Base-by-base conservation (phyloP, 2,797 vertebrate genomes). In the Pseudotriccus pelzelni region DNA sequence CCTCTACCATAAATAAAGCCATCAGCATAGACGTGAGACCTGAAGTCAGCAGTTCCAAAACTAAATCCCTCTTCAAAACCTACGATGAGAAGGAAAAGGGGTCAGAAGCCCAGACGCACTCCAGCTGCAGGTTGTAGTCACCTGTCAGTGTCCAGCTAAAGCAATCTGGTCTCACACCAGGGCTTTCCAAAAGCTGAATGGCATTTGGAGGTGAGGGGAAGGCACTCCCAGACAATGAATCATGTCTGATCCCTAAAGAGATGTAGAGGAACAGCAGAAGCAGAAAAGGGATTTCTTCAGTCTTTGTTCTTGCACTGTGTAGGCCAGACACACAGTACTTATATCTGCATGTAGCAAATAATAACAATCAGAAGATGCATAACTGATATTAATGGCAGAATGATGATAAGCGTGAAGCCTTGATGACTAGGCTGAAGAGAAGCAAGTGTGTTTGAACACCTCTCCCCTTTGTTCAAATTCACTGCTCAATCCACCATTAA, bases 41-140 rank as follows among this genome's bases (percentile, higher is more conserved):
- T 83, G 52, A 88, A 93, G 55, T 70, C 93, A 94, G 89, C 66
- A 83, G 63, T 72, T 95, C 17, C 52, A 77, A 84, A 87, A 70
- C 68, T 22, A 78, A 82, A 76, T 41, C 2, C 41, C 27, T 83
- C 55, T 89, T 83, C 55, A 67, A 92, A 93, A 63, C 5, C 21
- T 56, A 5, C 17, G 15, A 88, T 9, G 11, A 77, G 50, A 83
- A 89, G 36, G 36, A 63, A 66, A 36, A 79, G 49, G 44, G 32
- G 39, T 84, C 68, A 85, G 69, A 52, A 92, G 59, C 43, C n/a
- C 44, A 88, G 74, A 73, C 28, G 64, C 46, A 56, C 22, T 20
- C n/a, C 23, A 73, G 30, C 23, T 86, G 89, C 66, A 88, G 50
- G 47, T 74, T 80, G 23, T n/a, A 50, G 41, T 77, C 64, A 41